These are phyloP conservation scores for Bolinopsis microptera DNA, from an alignment of 37 sponge, comb jelly and placozoan species.

Conservation along the genomic window DNA sequence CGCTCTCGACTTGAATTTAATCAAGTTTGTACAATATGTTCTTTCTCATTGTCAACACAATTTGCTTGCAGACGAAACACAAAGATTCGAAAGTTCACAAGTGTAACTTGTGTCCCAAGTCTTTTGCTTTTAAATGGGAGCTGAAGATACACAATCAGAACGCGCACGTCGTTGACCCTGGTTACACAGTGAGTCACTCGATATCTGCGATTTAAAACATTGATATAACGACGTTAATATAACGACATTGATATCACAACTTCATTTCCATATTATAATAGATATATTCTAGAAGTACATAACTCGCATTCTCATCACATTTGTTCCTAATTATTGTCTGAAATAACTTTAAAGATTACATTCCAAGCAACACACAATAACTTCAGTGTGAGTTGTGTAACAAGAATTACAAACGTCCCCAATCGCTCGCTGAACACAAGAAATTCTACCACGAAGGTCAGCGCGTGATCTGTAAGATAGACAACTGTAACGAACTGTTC, in stretches of 20 bases:
- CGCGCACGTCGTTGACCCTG: conserved; percentile 5
- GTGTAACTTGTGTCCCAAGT: conserved; percentile 3
- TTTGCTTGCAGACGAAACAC: conserved; percentile 8
- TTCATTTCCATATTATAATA: no score
- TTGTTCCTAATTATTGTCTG: no score
- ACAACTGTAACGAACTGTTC: conserved; percentile 33
- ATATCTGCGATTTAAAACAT: no score
- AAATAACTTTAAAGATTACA: no score
- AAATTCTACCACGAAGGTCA: background rate
- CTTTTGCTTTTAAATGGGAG: conserved; percentile 19
- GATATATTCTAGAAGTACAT: no score
- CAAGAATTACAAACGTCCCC: conserved; percentile 37
- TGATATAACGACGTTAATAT: no score
- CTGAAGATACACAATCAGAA: conserved; percentile 6
- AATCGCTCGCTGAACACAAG: conserved; percentile 22
- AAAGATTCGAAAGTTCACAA: background rate
- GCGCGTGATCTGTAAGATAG: conserved; percentile 14
- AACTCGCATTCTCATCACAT: no score
- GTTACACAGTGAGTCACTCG: conserved; percentile 28
- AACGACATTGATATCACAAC: no score
- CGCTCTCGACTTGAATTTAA: no score
- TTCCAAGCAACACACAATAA: no score
- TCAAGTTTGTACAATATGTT: no score
- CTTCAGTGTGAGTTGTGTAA: conserved; percentile 35
- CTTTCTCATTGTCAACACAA: background rate